Conservation (phyloP, 1,140 invertebrate species). For the Myzus persicae region DNA sequence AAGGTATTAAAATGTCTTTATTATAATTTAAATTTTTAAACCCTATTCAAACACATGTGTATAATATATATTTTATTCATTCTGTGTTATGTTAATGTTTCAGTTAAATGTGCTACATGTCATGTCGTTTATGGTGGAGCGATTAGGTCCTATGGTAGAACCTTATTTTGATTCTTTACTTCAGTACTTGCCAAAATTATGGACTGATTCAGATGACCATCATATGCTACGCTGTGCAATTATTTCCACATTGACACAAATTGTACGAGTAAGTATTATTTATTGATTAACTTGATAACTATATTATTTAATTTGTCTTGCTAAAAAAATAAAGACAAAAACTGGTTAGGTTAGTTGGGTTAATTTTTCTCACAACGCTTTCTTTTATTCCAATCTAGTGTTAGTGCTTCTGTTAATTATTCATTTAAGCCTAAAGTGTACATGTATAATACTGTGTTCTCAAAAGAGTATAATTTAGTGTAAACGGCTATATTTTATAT, state of each 20-base stretch:
- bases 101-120: conserved; percentile 89
- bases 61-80: not conserved
- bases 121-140: conserved; percentile 88
- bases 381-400: not conserved
- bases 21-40: not conserved
- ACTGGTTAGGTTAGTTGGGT: not conserved
- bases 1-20: conserved; percentile 71
- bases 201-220: conserved; percentile 86
- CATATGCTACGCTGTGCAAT: conserved; percentile 93
- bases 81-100: conserved; percentile 61
- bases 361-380: not conserved
- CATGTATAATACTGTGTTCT: no score
- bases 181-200: conserved; percentile 84
- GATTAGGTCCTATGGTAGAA: conserved; percentile 78
- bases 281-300: not conserved
- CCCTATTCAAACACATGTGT: not conserved
- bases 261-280: conserved; percentile 72
- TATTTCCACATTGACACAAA: conserved; percentile 82
- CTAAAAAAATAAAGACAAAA: not conserved
- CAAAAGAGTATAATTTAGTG: not conserved
- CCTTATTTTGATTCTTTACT: conserved; percentile 77
- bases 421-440: not conserved
- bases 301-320: not conserved
- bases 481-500: not conserved
- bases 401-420: not conserved